Conservation (phyloP, 2,797 vertebrate genomes). For the Salarias fasciatus region DNA sequence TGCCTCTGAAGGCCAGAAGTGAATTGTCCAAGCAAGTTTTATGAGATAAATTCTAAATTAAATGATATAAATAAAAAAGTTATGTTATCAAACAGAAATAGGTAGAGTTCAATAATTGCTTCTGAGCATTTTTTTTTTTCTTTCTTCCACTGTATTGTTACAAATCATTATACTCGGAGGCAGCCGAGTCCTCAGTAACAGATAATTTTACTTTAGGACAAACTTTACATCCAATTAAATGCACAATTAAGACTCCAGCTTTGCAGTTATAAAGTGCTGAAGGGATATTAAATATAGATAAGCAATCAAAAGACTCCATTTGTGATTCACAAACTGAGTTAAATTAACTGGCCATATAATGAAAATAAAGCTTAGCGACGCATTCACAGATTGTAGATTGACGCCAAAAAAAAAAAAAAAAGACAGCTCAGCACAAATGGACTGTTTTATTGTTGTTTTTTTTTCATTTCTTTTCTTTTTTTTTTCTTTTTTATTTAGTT, state of each 20-base stretch:
- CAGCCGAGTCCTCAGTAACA: constrained; percentile 12
- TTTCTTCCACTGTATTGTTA: constrained; percentile 23
- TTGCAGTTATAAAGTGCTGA: constrained; percentile 19
- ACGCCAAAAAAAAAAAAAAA: neutral
- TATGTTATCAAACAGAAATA: constrained; percentile 26
- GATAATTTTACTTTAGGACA: constrained; percentile 26
- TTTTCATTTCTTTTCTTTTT: neutral
- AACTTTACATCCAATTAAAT: constrained; percentile 48
- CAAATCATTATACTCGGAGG: constrained; percentile 19
- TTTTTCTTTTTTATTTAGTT: neutral
- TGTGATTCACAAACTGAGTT: constrained; percentile 20
- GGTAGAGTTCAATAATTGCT: constrained; percentile 37
- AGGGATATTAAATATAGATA: constrained; percentile 35
- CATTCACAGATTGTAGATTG: constrained; percentile 1
- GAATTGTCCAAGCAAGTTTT: constrained; percentile 4
- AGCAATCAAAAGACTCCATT: constrained; percentile 21
- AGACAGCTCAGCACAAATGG: neutral
- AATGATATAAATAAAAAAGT: constrained; percentile 30
- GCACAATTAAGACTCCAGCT: constrained; percentile 17
- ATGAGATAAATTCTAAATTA: constrained; percentile 22
- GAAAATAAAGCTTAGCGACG: neutral
- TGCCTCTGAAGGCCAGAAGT: constrained; percentile 11
- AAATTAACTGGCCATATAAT: neutral
- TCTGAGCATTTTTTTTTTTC: neutral
- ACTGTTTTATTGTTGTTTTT: neutral